These are phyloP conservation scores for Tenthredo livida DNA, from an alignment of 2,888 invertebrate genomes.

Conservation along the genomic window DNA sequence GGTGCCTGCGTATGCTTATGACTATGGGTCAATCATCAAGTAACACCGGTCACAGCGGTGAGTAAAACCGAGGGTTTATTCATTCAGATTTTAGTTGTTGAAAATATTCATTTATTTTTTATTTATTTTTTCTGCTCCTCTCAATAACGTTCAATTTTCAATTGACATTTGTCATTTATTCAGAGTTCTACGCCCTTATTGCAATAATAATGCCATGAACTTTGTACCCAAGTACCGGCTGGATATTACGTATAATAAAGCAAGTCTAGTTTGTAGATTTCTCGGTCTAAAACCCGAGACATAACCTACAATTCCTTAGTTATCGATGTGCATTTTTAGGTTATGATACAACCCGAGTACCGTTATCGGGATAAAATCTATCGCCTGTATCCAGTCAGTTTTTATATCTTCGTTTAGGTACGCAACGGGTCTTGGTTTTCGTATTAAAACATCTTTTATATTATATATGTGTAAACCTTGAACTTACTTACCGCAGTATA, in stretches of 20 bases:
- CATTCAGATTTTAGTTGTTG: not conserved
- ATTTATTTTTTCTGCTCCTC: not conserved
- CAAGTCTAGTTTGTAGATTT: not conserved
- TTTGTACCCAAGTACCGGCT: constrained; percentile 40
- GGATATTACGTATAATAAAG: not conserved
- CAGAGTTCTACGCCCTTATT: not conserved
- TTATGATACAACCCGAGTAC: constrained; percentile 25
- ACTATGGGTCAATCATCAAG: constrained; percentile 76
- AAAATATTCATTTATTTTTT: no score
- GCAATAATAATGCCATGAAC: constrained; percentile 17
- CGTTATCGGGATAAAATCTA: not conserved
- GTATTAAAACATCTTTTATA: not conserved
- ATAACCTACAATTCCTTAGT: constrained; percentile 17
- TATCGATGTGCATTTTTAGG: constrained; percentile 15
- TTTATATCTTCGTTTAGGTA: not conserved
- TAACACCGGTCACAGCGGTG: constrained; percentile 76
- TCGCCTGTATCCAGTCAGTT: not conserved
- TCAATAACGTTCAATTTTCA: constrained; percentile 35
- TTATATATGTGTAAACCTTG: not conserved
- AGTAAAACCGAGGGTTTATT: constrained; percentile 60
- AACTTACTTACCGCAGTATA: not conserved
- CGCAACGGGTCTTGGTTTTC: not conserved
- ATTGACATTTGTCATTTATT: constrained; percentile 8
- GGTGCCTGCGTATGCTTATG: constrained; percentile 28
- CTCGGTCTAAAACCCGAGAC: not conserved